Evolutionary conservation across 2,888 invertebrate species (phyloP).

Genomic region (Sacculina carcini): DNA sequence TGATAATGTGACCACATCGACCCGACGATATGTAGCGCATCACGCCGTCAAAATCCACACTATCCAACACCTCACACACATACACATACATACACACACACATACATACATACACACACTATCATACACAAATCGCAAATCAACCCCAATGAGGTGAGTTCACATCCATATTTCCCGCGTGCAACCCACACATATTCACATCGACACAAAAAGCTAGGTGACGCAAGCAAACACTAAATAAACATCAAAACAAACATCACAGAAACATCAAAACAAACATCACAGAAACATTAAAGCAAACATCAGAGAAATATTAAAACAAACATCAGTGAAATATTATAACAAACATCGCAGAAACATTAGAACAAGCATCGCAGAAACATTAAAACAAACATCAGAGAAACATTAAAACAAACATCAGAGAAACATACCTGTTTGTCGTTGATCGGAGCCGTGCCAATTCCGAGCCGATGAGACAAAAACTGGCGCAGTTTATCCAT

Average conservation of each 20-base stretch:
- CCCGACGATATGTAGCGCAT: constrained; percentile 47
- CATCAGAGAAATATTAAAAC: background rate
- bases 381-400: too few relatives aligned
- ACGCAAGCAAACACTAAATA: background rate
- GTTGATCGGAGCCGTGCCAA: background rate
- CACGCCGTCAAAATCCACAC: constrained; percentile 45
- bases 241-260: background rate
- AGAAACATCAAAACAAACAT: background rate
- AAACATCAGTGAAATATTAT: too few relatives aligned
- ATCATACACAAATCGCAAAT: too few relatives aligned
- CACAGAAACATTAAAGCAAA: background rate
- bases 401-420: too few relatives aligned
- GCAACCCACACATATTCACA: too few relatives aligned
- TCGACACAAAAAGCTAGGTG: background rate
- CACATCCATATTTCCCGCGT: too few relatives aligned
- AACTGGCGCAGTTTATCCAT: background rate
- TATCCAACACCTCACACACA: constrained; percentile 30
- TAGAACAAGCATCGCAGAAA: too few relatives aligned
- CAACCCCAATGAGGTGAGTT: too few relatives aligned
- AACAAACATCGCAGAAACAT: too few relatives aligned
- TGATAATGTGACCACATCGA: constrained; percentile 58
- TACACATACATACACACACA: background rate
- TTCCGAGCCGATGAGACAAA: background rate
- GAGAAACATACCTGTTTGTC: background rate
- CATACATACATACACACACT: too few relatives aligned